Evolutionary conservation across 2,888 invertebrate species (phyloP), one percentile per base, ranked within the genome.

Genomic region (Aphidius colemani): DNA sequence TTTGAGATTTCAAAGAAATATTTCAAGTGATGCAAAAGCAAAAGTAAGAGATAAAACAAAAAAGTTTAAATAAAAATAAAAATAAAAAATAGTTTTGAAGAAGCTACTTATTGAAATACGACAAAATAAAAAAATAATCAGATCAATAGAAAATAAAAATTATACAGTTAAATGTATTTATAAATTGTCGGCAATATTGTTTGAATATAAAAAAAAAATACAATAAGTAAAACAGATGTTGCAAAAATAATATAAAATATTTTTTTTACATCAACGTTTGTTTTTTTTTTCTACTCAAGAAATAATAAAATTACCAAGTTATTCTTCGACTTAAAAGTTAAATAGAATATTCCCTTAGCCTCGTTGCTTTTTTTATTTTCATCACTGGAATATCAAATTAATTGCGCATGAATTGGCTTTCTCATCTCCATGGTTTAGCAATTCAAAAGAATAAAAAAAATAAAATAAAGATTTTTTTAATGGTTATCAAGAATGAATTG

Each of bases 11-110:
- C 30, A 53, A 50, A 40, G 57, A 43, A 48, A 61, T 57, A 59
- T 53, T 53, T 48, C 39, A 13, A n/a, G 43, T 53, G n/a, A 43
- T 7, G 44, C 40, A 56, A 48, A 48, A 55, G 41, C 41, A 53
- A 61, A 53, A 18, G 13, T 18, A 18, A 1, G 2, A 18, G 13
- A 18, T 18, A 18, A 18, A 18, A 18, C 13, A 18, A 18, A 18
- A 18, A 18, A 59, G 63, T 59, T 59, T 30, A 49, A 49, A 56
- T 48, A 61, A 61, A 64, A 60, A 64, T 41, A n/a, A 43, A 43
- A n/a, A 43, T 9, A 13, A 18, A 18, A 18, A 18, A 43, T 7
- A 18, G 41, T 40, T 41, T 55, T 55, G 43, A 55, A 55, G 44
- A 41, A 40, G 41, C 44, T 55, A 41, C 13, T 51, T 51, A 39